These are phyloP conservation scores for Sceliomorpha sp. DNA, from an alignment of 2,888 invertebrate genomes.

Conservation along the genomic window DNA sequence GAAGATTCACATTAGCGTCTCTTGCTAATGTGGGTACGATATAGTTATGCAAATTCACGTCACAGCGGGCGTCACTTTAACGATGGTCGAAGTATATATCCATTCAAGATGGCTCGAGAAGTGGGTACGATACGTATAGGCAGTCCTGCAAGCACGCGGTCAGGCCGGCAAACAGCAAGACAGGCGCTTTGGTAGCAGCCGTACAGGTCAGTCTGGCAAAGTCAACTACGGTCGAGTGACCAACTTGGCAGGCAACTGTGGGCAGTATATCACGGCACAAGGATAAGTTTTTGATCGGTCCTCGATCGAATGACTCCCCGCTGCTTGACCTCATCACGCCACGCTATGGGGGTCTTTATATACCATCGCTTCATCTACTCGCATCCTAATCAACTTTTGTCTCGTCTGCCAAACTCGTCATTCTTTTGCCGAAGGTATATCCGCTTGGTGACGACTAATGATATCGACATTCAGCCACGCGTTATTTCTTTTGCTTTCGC, in stretches of 20 bases:
- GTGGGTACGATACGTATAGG: constrained; percentile 40
- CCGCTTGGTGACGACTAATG: constrained; percentile 28
- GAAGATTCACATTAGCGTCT: constrained; percentile 30
- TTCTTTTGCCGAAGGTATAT: constrained; percentile 24
- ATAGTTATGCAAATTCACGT: constrained; percentile 74
- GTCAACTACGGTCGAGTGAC: constrained; percentile 51
- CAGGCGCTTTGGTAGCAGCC: constrained; percentile 58
- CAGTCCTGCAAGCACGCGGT: constrained; percentile 58
- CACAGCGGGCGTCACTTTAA: constrained; percentile 77
- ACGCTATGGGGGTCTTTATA: constrained; percentile 78
- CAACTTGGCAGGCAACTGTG: constrained; percentile 62
- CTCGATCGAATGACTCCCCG: constrained; percentile 73
- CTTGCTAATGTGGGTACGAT: constrained; percentile 67
- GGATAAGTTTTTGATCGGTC: constrained; percentile 77
- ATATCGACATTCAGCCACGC: constrained; percentile 12
- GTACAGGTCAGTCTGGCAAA: constrained; percentile 36
- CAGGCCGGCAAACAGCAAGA: constrained; percentile 55
- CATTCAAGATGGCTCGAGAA: constrained; percentile 44
- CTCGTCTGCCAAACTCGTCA: constrained; percentile 66
- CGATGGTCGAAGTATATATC: constrained; percentile 63
- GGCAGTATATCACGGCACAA: constrained; percentile 73
- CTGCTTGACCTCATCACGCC: constrained; percentile 79
- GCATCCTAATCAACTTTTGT: constrained; percentile 77
- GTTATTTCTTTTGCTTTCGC: background rate
- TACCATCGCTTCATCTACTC: constrained; percentile 69